Percentiles rank a stretch among this genome's conserved stretches.
Evolutionary conservation across 2,797 vertebrate species (phyloP).

Genomic region (Sebastes umbrosus): DNA sequence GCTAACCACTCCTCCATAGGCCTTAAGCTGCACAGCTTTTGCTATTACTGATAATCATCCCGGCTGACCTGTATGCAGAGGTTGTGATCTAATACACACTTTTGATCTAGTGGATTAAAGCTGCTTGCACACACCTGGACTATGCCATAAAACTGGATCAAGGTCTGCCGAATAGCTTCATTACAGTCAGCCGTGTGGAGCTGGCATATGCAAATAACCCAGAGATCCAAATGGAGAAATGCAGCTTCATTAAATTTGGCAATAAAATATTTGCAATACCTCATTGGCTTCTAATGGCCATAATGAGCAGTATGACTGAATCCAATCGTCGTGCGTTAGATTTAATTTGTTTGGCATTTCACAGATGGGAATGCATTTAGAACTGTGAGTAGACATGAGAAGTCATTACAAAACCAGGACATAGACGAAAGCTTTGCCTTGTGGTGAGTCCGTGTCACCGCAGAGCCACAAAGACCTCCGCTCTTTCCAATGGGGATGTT

Average conservation of each 20-base stretch:
- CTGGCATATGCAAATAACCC: slow-evolving; percentile 68
- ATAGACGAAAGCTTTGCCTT: slow-evolving; percentile 62
- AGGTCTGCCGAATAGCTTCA: slow-evolving; percentile 57
- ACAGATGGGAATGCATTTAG: slow-evolving; percentile 81
- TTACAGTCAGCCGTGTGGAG: slow-evolving; percentile 53
- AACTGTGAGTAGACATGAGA: slow-evolving; percentile 73
- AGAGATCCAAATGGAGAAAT: slow-evolving; percentile 75
- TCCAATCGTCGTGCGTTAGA: slow-evolving; percentile 80
- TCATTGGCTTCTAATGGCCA: slow-evolving; percentile 84
- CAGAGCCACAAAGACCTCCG: slow-evolving; percentile 65
- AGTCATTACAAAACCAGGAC: slow-evolving; percentile 75
- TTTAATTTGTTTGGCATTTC: slow-evolving; percentile 86
- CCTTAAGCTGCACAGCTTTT: slow-evolving; percentile 32
- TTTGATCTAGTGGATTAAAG: slow-evolving; percentile 44
- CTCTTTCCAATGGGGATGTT: slow-evolving; percentile 63
- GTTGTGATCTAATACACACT: slow-evolving; percentile 41
- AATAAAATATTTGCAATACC: slow-evolving; percentile 85
- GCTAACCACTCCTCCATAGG: slow-evolving; percentile 33
- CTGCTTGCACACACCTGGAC: slow-evolving; percentile 46
- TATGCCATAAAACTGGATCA: slow-evolving; percentile 49
- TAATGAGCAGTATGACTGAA: slow-evolving; percentile 83
- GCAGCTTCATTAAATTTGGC: slow-evolving; percentile 84
- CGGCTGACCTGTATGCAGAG: slow-evolving; percentile 34
- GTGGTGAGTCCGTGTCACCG: slow-evolving; percentile 68
- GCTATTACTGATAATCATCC: slow-evolving; percentile 43